These are phyloP conservation scores for Venustaconcha ellipsiformis DNA, from an alignment of 1,140 invertebrate species.

Conservation along the genomic window DNA sequence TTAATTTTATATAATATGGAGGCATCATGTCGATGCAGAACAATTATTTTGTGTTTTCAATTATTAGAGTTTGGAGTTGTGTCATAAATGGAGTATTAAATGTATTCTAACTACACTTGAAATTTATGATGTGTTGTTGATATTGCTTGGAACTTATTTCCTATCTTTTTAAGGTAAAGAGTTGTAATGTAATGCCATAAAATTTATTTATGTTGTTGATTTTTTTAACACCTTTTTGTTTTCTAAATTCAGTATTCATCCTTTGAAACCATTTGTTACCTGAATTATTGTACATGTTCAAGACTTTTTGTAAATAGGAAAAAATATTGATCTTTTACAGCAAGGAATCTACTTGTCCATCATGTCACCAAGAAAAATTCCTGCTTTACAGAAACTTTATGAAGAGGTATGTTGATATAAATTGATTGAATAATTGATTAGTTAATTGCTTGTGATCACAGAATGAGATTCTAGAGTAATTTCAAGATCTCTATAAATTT, in stretches of 20 bases:
- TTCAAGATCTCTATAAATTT: too few relatives aligned
- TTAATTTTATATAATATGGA: too few relatives aligned
- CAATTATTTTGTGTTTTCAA: neutral
- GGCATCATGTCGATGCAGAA: neutral
- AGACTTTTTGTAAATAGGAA: neutral
- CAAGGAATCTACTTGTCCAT: constrained; percentile 88
- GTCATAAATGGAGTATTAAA: neutral
- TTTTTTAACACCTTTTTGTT: neutral
- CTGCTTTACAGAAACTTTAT: constrained; percentile 71
- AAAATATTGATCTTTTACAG: constrained; percentile 70
- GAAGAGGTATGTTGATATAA: constrained; percentile 65
- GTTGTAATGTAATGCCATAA: neutral
- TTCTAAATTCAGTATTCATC: too few relatives aligned
- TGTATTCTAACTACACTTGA: neutral
- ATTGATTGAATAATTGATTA: neutral
- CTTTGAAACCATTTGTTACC: neutral
- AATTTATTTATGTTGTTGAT: neutral
- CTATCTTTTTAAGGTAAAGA: neutral
- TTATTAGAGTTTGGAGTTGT: neutral
- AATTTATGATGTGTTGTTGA: neutral
- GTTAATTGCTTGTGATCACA: too few relatives aligned
- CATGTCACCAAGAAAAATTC: constrained; percentile 88
- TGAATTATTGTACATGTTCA: neutral
- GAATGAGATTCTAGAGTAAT: too few relatives aligned
- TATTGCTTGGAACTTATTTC: neutral